These are phyloP conservation scores for Mormoops blainvillei DNA, from an alignment of 2,113 vertebrate species.

Conservation along the genomic window DNA sequence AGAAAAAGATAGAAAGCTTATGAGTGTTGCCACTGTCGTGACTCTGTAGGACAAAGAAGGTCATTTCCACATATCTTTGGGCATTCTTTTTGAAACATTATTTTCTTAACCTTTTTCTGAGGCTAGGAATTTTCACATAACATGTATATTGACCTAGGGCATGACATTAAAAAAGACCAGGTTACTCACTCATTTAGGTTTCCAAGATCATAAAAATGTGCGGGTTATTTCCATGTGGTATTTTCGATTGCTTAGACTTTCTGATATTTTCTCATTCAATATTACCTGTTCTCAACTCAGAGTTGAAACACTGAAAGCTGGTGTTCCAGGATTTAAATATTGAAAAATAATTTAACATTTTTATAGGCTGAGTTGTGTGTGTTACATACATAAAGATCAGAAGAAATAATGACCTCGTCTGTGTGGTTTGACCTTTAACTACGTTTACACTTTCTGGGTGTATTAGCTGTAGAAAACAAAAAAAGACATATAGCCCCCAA, in stretches of 20 bases:
- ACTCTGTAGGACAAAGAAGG: neutral
- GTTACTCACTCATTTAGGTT: neutral
- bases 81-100: neutral
- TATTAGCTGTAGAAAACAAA: neutral
- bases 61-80: no score
- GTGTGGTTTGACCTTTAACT: neutral
- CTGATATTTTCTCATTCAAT: neutral
- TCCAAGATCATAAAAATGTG: neutral
- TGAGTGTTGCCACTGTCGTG: no score
- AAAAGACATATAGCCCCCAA: rapidly evolving
- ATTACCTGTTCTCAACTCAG: neutral
- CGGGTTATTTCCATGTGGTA: neutral
- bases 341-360: neutral
- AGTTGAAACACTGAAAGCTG: neutral
- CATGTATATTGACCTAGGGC: neutral
- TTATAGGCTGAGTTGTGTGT: no score
- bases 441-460: neutral
- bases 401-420: neutral
- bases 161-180: no score
- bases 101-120: neutral
- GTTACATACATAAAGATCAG: neutral
- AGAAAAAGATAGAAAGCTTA: neutral
- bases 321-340: neutral
- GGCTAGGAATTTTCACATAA: neutral
- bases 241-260: neutral